phyloP scores from a whole-genome alignment of 2,797 vertebrate species.

The Distichodus sexfasciatus region DNA sequence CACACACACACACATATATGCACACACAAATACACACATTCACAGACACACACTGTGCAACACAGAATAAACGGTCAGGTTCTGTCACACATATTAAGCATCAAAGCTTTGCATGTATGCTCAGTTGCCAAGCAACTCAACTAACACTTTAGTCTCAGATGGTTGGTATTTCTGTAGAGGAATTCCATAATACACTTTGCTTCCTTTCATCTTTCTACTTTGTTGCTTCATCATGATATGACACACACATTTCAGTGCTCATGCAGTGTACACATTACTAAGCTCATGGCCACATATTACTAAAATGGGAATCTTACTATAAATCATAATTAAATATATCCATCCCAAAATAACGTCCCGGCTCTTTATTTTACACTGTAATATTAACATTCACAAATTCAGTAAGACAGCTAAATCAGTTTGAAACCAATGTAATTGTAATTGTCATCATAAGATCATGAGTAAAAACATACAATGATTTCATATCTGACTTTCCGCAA shows the following conservation, averaged over 20 bases:
- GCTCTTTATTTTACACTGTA: no score
- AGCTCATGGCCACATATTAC: neutral
- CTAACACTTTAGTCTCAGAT: conserved; percentile 40
- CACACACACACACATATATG: neutral
- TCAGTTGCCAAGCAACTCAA: conserved; percentile 56
- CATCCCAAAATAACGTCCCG: no score
- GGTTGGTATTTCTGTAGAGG: conserved; percentile 33
- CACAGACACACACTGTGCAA: neutral
- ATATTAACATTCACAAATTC: no score
- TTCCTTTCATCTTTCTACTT: conserved; percentile 13
- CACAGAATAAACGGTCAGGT: conserved; percentile 32
- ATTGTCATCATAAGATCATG: no score
- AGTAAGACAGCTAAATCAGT: no score
- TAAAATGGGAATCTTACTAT: neutral
- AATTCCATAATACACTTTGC: conserved; percentile 23
- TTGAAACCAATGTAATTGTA: no score
- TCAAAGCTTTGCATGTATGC: conserved; percentile 42
- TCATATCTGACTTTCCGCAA: no score
- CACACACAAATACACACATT: neutral
- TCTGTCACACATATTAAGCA: conserved; percentile 38
- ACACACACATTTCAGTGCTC: neutral
- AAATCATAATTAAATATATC: no score
- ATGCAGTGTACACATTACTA: neutral
- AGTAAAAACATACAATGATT: no score
- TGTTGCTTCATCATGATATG: neutral